Conservation (phyloP, 2,113 vertebrate species). For the Glaucidium brasilianum region DNA sequence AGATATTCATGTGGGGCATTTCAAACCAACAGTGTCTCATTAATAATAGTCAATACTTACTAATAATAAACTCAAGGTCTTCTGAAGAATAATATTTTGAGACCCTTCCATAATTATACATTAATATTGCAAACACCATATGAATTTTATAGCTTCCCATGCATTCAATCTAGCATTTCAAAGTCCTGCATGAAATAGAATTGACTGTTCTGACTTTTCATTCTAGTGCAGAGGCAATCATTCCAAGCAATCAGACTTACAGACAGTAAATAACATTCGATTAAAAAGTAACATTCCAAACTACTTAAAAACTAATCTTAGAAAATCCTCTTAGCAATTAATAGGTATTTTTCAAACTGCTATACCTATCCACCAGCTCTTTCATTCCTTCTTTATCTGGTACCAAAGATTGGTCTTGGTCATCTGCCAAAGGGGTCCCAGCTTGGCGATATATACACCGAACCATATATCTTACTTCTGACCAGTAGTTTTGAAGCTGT, state of each 20-base stretch:
- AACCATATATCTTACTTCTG: constrained; percentile 94
- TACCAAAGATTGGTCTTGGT: constrained; percentile 91
- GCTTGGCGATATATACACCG: constrained; percentile 96
- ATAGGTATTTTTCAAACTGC: not conserved
- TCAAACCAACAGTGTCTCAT: not conserved
- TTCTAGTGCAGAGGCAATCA: not conserved
- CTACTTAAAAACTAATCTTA: not conserved
- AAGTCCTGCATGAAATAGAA: not conserved
- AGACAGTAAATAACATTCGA: not conserved
- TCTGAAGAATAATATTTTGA: not conserved
- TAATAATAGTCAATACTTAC: not conserved
- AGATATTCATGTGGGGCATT: not conserved
- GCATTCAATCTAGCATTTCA: not conserved
- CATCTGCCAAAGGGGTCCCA: constrained; percentile 90
- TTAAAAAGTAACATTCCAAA: not conserved
- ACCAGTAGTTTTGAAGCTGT: constrained; percentile 97
- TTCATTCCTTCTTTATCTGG: constrained; percentile 94
- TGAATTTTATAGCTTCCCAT: not conserved
- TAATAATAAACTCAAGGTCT: not conserved
- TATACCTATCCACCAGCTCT: constrained; percentile 92
- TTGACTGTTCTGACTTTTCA: not conserved
- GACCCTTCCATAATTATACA: not conserved
- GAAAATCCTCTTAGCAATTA: not conserved
- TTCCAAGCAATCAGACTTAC: not conserved
- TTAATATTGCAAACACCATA: not conserved